phyloP scores from a whole-genome alignment of 30 jellyfish, hydroid and myxozoan genomes.

The Nemopilema nomurai region DNA sequence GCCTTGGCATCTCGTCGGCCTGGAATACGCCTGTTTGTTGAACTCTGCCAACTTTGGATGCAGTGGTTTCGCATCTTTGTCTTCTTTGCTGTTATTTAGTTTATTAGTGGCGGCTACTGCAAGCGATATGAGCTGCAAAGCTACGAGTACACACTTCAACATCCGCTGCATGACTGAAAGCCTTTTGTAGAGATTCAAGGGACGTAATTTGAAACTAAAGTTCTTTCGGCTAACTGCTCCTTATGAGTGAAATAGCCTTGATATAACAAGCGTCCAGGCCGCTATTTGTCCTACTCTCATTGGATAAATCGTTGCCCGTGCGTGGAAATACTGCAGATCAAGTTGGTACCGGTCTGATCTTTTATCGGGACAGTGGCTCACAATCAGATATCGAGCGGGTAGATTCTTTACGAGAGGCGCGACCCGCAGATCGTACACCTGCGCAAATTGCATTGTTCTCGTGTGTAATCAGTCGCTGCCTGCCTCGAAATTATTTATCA shows the following conservation, averaged over 20 bases:
- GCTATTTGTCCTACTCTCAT: constrained; percentile 26
- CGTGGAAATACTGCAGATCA: neutral
- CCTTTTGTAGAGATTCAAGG: too few species aligned
- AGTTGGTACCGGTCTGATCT: constrained; percentile 22
- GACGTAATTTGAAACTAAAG: neutral
- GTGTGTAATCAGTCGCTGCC: neutral
- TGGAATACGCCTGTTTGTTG: constrained; percentile 68
- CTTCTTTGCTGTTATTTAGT: neutral
- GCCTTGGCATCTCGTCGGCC: constrained; percentile 96
- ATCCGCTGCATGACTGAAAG: neutral
- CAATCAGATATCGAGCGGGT: neutral
- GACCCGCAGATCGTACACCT: neutral
- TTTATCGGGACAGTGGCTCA: neutral
- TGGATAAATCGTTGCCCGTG: constrained; percentile 2
- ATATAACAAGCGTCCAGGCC: neutral
- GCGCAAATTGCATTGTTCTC: neutral
- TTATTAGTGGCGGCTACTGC: neutral
- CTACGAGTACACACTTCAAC: neutral
- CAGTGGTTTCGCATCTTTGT: constrained; percentile 18
- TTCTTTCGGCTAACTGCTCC: too few species aligned
- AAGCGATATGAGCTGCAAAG: neutral
- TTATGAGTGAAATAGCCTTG: neutral
- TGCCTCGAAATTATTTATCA: neutral
- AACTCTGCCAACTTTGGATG: constrained; percentile 75
- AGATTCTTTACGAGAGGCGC: neutral